Conservation (phyloP, 2,797 vertebrate genomes). For the Ptychadena robeensis region DNA sequence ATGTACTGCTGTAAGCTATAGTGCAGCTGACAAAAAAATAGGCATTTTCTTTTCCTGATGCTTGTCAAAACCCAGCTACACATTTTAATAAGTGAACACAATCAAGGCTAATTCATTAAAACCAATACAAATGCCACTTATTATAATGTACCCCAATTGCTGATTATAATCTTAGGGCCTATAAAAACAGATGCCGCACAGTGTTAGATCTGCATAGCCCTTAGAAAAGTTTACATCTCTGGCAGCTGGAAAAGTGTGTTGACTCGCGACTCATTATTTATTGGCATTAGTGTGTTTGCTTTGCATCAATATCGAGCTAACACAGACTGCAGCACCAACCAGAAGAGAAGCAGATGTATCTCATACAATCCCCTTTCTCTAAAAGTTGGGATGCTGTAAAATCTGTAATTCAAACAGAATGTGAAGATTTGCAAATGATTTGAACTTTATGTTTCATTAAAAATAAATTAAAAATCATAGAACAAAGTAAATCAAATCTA, state of each 20-base stretch:
- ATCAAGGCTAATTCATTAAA: background rate
- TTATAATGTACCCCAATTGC: background rate
- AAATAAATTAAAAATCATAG: too few relatives aligned
- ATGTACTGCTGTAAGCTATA: constrained; percentile 8
- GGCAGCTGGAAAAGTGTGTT: background rate
- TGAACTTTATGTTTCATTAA: too few relatives aligned
- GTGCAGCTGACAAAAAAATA: background rate
- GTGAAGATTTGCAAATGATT: too few relatives aligned
- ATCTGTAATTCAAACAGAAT: too few relatives aligned
- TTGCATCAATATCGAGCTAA: background rate
- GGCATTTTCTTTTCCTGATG: background rate
- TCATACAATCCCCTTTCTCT: background rate
- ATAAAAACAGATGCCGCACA: background rate
- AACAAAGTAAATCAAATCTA: too few relatives aligned
- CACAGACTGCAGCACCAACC: background rate
- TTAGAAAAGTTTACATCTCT: background rate
- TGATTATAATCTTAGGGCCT: background rate
- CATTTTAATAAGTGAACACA: background rate
- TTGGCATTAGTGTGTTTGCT: background rate
- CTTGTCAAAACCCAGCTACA: background rate
- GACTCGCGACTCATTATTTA: background rate
- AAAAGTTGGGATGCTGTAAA: too few relatives aligned
- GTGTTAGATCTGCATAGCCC: background rate
- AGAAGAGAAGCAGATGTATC: background rate
- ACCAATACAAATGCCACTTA: background rate